phyloP scores from a whole-genome alignment of 1,140 invertebrate genomes.

The Drosophila willistoni region DNA sequence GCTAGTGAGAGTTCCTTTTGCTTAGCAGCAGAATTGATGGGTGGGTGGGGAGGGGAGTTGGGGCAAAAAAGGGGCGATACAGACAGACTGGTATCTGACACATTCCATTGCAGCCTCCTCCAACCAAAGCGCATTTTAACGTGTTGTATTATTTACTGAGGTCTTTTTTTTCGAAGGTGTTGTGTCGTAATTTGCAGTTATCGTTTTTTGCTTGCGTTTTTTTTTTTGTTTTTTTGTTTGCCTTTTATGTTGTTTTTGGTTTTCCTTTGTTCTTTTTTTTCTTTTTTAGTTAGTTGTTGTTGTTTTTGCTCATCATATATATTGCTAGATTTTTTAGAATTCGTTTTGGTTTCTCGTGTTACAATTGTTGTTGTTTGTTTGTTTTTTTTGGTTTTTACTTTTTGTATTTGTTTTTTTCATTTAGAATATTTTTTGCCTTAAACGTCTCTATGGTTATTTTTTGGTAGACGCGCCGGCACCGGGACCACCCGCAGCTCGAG shows the following conservation, averaged over 20 bases:
- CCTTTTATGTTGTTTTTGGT: constrained; percentile 57
- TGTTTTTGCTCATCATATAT: constrained; percentile 42
- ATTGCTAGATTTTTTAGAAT: constrained; percentile 56
- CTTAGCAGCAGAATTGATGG: too few relatives aligned
- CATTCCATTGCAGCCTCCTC: constrained; percentile 74
- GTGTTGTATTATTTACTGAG: constrained; percentile 67
- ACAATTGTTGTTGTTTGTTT: constrained; percentile 68
- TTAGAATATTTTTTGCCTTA: constrained; percentile 78
- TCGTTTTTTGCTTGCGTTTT: constrained; percentile 62
- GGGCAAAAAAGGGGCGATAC: constrained; percentile 74
- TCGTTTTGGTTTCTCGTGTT: constrained; percentile 71
- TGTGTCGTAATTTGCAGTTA: constrained; percentile 81
- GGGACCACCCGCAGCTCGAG: constrained; percentile 14
- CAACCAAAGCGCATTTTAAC: constrained; percentile 55
- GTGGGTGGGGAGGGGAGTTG: too few relatives aligned
- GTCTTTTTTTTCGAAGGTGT: constrained; percentile 81
- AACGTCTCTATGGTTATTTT: constrained; percentile 81
- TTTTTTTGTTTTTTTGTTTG: constrained; percentile 42
- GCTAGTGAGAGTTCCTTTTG: too few relatives aligned
- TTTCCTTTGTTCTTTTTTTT: constrained; percentile 58
- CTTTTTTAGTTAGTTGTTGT: constrained; percentile 61
- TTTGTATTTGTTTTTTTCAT: constrained; percentile 50
- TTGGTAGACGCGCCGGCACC: constrained; percentile 64
- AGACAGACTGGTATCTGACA: constrained; percentile 32
- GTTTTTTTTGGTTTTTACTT: constrained; percentile 73